These are phyloP conservation scores for Zaprionus bogoriensis DNA, from an alignment of 2,888 invertebrate species.

Conservation along the genomic window DNA sequence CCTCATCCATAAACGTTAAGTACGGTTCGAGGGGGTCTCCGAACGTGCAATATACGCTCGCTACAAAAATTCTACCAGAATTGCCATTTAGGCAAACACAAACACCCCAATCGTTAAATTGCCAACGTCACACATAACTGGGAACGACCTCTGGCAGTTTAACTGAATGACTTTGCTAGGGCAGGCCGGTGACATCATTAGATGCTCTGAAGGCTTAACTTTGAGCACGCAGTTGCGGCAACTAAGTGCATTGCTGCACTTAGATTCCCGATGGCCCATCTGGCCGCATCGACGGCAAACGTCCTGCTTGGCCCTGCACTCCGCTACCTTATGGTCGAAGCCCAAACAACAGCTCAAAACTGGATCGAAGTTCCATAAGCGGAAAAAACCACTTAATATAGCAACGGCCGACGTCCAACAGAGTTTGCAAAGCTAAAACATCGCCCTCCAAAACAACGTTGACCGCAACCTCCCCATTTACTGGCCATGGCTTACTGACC, in stretches of 20 bases:
- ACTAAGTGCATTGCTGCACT: background rate
- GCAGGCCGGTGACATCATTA: slow-evolving; percentile 11
- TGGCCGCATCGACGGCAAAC: slow-evolving; percentile 15
- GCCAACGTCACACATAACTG: background rate
- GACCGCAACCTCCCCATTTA: background rate
- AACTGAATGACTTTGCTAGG: slow-evolving; percentile 1
- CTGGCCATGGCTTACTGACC: background rate
- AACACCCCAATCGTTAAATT: background rate
- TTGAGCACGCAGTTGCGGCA: slow-evolving; percentile 16
- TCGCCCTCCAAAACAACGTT: background rate
- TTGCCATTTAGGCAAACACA: slow-evolving; percentile 1
- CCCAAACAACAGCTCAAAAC: slow-evolving; percentile 6
- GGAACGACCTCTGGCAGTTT: background rate
- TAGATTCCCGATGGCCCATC: background rate
- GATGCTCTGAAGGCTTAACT: slow-evolving; percentile 6
- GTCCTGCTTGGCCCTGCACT: slow-evolving; percentile 12
- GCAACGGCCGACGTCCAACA: slow-evolving; percentile 4
- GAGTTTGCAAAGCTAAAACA: background rate
- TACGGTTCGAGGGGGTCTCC: slow-evolving; percentile 8
- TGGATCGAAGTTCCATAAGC: slow-evolving; percentile 1
- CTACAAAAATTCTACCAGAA: slow-evolving; percentile 1
- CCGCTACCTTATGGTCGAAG: slow-evolving; percentile 10
- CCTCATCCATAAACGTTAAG: slow-evolving; percentile 1
- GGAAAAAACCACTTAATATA: slow-evolving; percentile 20
- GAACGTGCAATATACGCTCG: slow-evolving; percentile 1